Evolutionary conservation across 2,888 invertebrate species (phyloP), one percentile per base, ranked within the genome.

Genomic region (Phyto melanocephala): DNA sequence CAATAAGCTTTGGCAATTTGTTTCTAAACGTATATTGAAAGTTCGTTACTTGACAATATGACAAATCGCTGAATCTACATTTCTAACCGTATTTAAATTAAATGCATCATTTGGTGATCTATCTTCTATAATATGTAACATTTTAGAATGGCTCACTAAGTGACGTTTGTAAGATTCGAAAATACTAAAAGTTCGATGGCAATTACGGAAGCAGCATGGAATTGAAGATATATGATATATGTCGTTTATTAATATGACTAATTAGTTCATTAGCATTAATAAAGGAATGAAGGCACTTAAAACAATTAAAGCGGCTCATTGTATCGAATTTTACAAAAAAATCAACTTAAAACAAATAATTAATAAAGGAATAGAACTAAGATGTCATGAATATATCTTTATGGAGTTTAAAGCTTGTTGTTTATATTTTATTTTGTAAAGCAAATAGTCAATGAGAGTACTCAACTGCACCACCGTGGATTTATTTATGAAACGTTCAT

Each of bases 1-100:
- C 58, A 76, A 68, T 68, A 76, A 50, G 68, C 70, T 28, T 77
- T 77, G 11, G 62, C 42, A 54, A 70, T 37, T 60, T 62, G 47
- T 28, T 70, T 77, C 15, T 60, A 63, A 50, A 2, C 52, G 35
- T 4, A 70, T 63, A 52, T 60, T 22, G 33, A 11, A 8, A 17
- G 15, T n/a, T n/a, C n/a, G n/a, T n/a, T n/a, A n/a, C n/a, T n/a
- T n/a, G n/a, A 22, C 24, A 6, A 33, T 47, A 17, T 22, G 17
- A 6, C 7, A 7, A 11, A 6, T 7, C 8, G 10, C 10, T 50
- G 7, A 8, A 1, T 28, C 22, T 35, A 28, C 10, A 20, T 13
- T 15, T 6, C n/a, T n/a, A n/a, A n/a, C n/a, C n/a, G n/a, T n/a
- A n/a, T n/a, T n/a, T n/a, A n/a, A n/a, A n/a, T n/a, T n/a, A n/a